A percentile compares a stretch with the other conserved stretches of the same genome.
Evolutionary conservation across 2,797 vertebrate genomes (phyloP).

Genomic region (Masticophis lateralis): DNA sequence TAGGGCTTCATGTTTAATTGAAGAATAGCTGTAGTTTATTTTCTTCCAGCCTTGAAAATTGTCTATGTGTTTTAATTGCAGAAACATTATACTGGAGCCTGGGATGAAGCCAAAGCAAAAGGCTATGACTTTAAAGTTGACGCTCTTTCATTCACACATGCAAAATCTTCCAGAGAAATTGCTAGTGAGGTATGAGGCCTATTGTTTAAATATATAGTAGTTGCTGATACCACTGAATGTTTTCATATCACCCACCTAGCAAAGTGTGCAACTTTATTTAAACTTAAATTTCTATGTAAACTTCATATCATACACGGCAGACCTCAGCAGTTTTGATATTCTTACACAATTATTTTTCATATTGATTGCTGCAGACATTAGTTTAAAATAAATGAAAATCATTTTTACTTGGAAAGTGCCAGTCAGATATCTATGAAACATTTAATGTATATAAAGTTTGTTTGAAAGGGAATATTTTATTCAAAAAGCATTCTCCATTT

Average conservation of each 20-base stretch:
- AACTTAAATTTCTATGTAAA: background rate
- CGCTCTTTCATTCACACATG: conserved; percentile 83
- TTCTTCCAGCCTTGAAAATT: background rate
- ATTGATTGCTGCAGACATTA: background rate
- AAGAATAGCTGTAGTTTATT: background rate
- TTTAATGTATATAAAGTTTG: background rate
- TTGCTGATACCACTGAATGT: background rate
- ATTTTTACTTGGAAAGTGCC: background rate
- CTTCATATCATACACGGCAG: background rate
- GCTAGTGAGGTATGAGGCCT: conserved; percentile 85
- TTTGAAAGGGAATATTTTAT: background rate
- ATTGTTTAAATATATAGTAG: background rate
- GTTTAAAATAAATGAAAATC: background rate
- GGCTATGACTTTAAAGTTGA: conserved; percentile 87
- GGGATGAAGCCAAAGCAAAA: conserved; percentile 86
- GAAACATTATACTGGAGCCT: conserved; percentile 87
- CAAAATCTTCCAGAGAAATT: conserved; percentile 88
- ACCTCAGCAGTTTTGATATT: background rate
- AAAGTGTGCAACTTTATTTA: background rate
- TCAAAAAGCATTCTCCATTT: background rate
- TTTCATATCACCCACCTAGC: background rate
- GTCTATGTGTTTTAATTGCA: conserved; percentile 55
- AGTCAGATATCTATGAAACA: background rate
- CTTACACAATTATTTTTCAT: background rate
- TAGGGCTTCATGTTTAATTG: background rate